Conservation (phyloP, 2,797 vertebrate species). For the Gastrophryne carolinensis region DNA sequence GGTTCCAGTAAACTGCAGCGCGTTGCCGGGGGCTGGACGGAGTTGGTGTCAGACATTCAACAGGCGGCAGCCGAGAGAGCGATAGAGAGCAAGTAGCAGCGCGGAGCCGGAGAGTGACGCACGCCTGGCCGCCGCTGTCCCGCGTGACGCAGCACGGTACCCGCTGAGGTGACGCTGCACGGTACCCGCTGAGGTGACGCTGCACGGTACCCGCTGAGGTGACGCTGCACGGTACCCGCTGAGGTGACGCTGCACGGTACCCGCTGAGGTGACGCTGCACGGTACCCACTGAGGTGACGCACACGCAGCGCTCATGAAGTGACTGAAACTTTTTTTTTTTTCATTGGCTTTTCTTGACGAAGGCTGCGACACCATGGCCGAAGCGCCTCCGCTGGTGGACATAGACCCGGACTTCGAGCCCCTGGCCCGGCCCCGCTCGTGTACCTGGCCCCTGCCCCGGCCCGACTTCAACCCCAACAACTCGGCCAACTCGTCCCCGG, state of each 20-base stretch:
- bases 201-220: neutral
- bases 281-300: neutral
- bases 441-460: conserved; percentile 94
- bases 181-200: neutral
- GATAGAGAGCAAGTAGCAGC: too few relatives aligned
- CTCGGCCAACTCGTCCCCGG: conserved; percentile 88
- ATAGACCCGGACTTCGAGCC: conserved; percentile 97
- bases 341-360: neutral
- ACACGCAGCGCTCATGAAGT: conserved; percentile 24
- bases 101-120: neutral
- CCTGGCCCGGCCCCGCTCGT: conserved; percentile 89
- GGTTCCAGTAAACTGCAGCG: conserved; percentile 75
- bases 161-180: neutral
- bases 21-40: conserved; percentile 35
- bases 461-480: conserved; percentile 88
- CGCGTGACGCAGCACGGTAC: conserved; percentile 1
- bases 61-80: conserved; percentile 33
- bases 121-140: neutral
- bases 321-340: conserved; percentile 35
- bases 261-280: neutral
- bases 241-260: neutral
- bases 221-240: neutral
- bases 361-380: conserved; percentile 72
- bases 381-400: conserved; percentile 87
- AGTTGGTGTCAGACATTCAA: conserved; percentile 35